phyloP scores from a whole-genome alignment of 2,888 invertebrate genomes.

The Ommatoiulus sabulosus region DNA sequence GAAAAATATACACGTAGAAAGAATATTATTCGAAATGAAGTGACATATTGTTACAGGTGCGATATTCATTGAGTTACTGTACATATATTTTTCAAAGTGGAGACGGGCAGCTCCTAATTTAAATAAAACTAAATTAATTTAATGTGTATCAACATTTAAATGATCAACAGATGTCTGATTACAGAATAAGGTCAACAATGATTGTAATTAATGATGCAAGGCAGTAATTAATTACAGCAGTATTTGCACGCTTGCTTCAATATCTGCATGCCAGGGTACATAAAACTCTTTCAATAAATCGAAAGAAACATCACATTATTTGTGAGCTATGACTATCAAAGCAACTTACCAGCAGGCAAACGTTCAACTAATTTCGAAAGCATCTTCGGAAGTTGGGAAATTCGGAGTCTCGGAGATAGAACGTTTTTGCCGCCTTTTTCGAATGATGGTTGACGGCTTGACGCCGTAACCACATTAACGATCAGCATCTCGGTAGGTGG shows the following conservation, averaged over 20 bases:
- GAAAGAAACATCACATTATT: not conserved
- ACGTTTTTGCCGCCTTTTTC: constrained; percentile 5
- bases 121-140: not conserved
- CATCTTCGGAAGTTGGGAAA: not conserved
- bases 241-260: not conserved
- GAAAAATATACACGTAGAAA: no score
- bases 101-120: not conserved
- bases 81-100: no score
- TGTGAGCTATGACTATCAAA: not conserved
- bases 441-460: not conserved
- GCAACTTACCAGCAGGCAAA: not conserved
- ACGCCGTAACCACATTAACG: no score
- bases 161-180: not conserved
- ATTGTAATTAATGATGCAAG: not conserved
- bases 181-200: not conserved
- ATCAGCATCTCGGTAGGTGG: not conserved
- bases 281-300: not conserved
- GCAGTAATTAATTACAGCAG: not conserved
- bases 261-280: not conserved
- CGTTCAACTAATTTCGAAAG: not conserved
- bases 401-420: no score
- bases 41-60: no score
- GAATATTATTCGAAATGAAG: no score
- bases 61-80: no score
- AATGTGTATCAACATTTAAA: not conserved